These are phyloP conservation scores for Oreochromis niloticus DNA, from an alignment of 2,113 vertebrate genomes.

Conservation along the genomic window DNA sequence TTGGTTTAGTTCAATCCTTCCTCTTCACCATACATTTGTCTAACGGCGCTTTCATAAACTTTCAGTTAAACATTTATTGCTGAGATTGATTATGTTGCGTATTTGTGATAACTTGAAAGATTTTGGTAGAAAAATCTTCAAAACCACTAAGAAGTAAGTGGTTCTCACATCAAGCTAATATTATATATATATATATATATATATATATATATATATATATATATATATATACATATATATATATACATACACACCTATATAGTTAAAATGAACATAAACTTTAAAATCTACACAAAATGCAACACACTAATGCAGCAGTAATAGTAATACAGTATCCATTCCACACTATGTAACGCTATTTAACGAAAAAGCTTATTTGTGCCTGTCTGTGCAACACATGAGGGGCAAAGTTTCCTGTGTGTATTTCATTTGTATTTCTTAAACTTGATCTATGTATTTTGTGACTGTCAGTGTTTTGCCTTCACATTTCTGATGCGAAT, in stretches of 20 bases:
- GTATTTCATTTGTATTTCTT: neutral
- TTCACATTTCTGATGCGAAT: neutral
- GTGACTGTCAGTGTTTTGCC: neutral
- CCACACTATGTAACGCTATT: neutral
- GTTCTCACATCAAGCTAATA: neutral
- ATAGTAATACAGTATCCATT: neutral
- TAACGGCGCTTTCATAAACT: fast-evolving
- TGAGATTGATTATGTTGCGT: neutral
- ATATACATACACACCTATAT: neutral
- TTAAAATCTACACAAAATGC: neutral
- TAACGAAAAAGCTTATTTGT: fast-evolving
- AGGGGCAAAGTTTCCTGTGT: neutral
- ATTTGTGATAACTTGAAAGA: neutral
- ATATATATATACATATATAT: neutral
- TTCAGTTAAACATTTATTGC: neutral
- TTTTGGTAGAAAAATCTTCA: neutral
- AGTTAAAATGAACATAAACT: neutral
- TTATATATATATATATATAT: too few relatives aligned
- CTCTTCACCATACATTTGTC: neutral
- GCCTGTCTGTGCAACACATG: neutral
- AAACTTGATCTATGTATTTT: neutral
- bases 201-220: too few relatives aligned
- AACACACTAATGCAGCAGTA: neutral
- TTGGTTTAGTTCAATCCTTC: neutral
- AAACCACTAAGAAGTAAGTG: neutral